Evolutionary conservation across 2,888 invertebrate species (phyloP).

Genomic region (Leptinotarsa juncta): DNA sequence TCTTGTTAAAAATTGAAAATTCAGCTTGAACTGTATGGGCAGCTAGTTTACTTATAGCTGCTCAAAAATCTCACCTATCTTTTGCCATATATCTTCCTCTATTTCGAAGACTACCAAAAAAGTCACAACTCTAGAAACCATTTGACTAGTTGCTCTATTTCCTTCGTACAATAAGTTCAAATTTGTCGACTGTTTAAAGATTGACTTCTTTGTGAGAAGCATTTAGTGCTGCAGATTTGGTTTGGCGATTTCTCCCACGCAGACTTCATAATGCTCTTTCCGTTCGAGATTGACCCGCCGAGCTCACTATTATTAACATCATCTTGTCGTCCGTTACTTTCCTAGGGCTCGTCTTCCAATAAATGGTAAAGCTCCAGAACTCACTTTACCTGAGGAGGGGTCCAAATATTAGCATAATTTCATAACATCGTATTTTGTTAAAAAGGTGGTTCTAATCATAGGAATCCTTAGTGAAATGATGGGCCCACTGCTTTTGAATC

Average conservation of each 20-base stretch:
- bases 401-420: too few species aligned
- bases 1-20: not conserved
- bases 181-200: not conserved
- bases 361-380: too few species aligned
- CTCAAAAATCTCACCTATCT: not conserved
- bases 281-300: not conserved
- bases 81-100: not conserved
- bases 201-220: too few species aligned
- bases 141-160: slow-evolving; percentile 9
- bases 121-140: slow-evolving; percentile 11
- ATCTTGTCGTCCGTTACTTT: too few species aligned
- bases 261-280: slow-evolving; percentile 19
- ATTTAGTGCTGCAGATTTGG: not conserved
- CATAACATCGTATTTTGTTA: too few species aligned
- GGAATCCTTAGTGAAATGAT: too few species aligned
- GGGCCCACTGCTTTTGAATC: too few species aligned
- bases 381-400: too few species aligned
- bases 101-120: not conserved
- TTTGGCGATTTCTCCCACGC: slow-evolving; percentile 7
- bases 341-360: too few species aligned
- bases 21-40: not conserved
- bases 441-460: too few species aligned
- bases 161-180: slow-evolving; percentile 4
- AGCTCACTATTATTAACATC: too few species aligned
- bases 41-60: not conserved